These are phyloP conservation scores for Ormyrus pomaceus DNA, from an alignment of 2,888 invertebrate species.

Conservation along the genomic window DNA sequence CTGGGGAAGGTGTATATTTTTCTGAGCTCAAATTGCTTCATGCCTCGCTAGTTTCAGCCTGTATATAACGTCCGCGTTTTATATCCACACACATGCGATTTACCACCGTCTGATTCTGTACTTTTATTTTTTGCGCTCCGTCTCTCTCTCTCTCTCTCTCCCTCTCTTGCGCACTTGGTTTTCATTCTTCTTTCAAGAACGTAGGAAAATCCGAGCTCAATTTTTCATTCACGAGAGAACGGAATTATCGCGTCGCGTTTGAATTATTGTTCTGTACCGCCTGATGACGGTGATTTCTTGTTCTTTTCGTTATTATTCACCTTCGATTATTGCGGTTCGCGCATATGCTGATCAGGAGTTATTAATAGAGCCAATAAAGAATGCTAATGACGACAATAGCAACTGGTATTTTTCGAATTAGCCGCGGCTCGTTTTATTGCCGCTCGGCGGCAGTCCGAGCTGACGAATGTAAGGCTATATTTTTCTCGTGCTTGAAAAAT, in stretches of 20 bases:
- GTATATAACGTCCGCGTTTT: slow-evolving; percentile 27
- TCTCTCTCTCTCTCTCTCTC: slow-evolving; percentile 48
- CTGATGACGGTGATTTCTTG: not conserved
- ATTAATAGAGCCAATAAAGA: slow-evolving; percentile 26
- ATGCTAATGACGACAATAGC: not conserved
- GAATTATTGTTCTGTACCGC: slow-evolving; percentile 34
- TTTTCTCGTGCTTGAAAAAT: not conserved
- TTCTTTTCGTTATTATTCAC: slow-evolving; percentile 3
- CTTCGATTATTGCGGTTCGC: slow-evolving; percentile 26
- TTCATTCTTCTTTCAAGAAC: slow-evolving; percentile 43
- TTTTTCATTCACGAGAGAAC: slow-evolving; percentile 47
- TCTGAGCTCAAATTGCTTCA: slow-evolving; percentile 57
- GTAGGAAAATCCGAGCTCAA: slow-evolving; percentile 27
- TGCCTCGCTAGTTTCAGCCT: slow-evolving; percentile 56
- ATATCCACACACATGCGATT: slow-evolving; percentile 43
- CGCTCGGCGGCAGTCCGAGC: not conserved
- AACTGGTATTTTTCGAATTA: slow-evolving; percentile 8
- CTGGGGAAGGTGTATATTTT: slow-evolving; percentile 55
- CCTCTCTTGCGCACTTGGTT: slow-evolving; percentile 24
- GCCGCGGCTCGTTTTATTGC: slow-evolving; percentile 24
- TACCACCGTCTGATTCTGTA: slow-evolving; percentile 43
- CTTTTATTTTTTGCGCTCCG: slow-evolving; percentile 34
- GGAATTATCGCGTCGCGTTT: slow-evolving; percentile 13
- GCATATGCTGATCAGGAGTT: not conserved
- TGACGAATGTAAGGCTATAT: slow-evolving; percentile 8